Conservation (phyloP, 2,888 invertebrate genomes). For the Trimorus sp. region DNA sequence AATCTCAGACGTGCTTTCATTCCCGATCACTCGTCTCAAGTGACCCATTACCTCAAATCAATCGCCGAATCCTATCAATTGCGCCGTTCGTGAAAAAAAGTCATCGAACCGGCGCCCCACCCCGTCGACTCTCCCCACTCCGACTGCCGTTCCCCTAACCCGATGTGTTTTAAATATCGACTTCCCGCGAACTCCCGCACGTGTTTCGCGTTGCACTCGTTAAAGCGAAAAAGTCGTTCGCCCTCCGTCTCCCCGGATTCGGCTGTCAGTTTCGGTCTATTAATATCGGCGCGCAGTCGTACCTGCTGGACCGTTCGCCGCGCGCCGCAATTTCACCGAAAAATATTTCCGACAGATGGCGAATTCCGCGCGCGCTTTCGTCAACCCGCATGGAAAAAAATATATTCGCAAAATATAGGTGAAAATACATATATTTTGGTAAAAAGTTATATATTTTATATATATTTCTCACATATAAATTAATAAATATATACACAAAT, state of each 20-base stretch:
- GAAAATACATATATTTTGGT: no score
- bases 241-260: constrained; percentile 75
- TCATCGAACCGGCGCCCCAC: neutral
- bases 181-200: constrained; percentile 43
- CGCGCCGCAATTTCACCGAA: constrained; percentile 68
- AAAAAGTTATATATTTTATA: no score
- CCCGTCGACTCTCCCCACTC: neutral
- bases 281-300: constrained; percentile 74
- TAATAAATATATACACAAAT: no score
- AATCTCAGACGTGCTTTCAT: no score
- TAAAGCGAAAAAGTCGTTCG: constrained; percentile 66
- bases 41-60: no score
- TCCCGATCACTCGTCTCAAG: no score
- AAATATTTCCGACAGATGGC: constrained; percentile 66
- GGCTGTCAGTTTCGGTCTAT: constrained; percentile 79
- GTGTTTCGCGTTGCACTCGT: constrained; percentile 39
- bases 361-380: constrained; percentile 45
- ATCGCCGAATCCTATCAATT: no score
- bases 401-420: no score
- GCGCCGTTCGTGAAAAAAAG: no score
- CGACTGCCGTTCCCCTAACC: neutral
- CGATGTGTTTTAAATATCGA: constrained; percentile 40
- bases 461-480: no score
- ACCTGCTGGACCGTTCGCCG: constrained; percentile 71
- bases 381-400: no score